Evolutionary conservation across 2,888 invertebrate genomes (phyloP).

Genomic region (Galerucella nymphaeae): DNA sequence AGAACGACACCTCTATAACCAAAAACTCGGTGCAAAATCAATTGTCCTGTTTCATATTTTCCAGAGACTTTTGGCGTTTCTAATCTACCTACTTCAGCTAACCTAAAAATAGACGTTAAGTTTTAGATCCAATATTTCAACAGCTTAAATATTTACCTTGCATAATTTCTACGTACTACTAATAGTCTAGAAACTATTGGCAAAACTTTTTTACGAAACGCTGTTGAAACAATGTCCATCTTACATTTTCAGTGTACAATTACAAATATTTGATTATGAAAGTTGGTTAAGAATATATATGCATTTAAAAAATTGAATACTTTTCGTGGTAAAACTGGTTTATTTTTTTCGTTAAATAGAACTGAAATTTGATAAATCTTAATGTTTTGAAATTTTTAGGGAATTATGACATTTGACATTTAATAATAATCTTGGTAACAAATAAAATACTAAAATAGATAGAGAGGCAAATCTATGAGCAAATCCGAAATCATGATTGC

Average conservation of each 20-base stretch:
- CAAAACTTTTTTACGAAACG: conserved; percentile 49
- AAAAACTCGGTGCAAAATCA: conserved; percentile 96
- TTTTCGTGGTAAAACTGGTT: conserved; percentile 7
- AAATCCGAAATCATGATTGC: too few species aligned
- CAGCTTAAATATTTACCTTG: conserved; percentile 48
- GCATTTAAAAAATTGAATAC: conserved; percentile 22
- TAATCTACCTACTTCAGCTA: conserved; percentile 94
- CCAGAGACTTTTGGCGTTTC: conserved; percentile 87
- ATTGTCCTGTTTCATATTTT: conserved; percentile 95
- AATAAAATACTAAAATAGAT: too few species aligned
- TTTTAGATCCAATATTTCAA: conserved; percentile 13
- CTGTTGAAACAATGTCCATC: conserved; percentile 57
- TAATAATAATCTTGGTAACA: too few species aligned
- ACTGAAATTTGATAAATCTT: conserved; percentile 23
- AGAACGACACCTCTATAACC: conserved; percentile 97
- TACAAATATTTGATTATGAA: conserved; percentile 24
- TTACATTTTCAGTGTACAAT: conserved; percentile 56
- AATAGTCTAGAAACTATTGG: conserved; percentile 49
- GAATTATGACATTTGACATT: conserved; percentile 22
- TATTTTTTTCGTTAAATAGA: conserved; percentile 13
- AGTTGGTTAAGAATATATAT: conserved; percentile 5
- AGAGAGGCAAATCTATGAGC: too few species aligned
- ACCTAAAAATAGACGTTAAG: conserved; percentile 67
- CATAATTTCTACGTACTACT: conserved; percentile 51
- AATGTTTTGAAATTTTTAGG: conserved; percentile 23